These are phyloP conservation scores for Lutraria rhynchaena DNA, from an alignment of 1,140 invertebrate species.

Conservation along the genomic window DNA sequence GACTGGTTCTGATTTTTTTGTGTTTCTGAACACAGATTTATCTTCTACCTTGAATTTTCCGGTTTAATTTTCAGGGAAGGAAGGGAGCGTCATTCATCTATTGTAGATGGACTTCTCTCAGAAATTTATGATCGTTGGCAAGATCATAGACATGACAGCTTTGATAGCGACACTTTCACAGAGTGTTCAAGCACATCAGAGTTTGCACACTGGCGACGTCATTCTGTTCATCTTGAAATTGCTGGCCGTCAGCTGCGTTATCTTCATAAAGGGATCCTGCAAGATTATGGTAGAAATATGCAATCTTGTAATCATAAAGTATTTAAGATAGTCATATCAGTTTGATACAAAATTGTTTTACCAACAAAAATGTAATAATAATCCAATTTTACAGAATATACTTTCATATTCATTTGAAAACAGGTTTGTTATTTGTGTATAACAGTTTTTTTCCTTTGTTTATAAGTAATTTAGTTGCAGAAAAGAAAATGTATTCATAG, in stretches of 20 bases:
- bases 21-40: too few relatives aligned
- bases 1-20: too few relatives aligned
- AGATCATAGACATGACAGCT: constrained; percentile 77
- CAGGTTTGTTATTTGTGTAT: too few relatives aligned
- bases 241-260: constrained; percentile 69
- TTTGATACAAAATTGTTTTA: too few relatives aligned
- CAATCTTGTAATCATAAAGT: too few relatives aligned
- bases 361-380: too few relatives aligned
- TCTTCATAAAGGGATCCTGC: constrained; percentile 70
- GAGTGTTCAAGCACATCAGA: constrained; percentile 81
- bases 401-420: too few relatives aligned
- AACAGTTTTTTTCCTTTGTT: too few relatives aligned
- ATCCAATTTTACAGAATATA: too few relatives aligned
- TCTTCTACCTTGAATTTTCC: background rate
- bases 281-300: constrained; percentile 63
- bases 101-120: constrained; percentile 81
- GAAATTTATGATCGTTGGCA: constrained; percentile 82
- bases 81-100: constrained; percentile 71
- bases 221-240: constrained; percentile 64
- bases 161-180: constrained; percentile 82
- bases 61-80: constrained; percentile 9
- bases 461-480: too few relatives aligned
- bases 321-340: too few relatives aligned
- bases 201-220: constrained; percentile 71
- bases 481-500: too few relatives aligned